Percentiles rank a stretch among this genome's conserved stretches.
Conservation (phyloP, 1,140 invertebrate species). For the Lutraria rhynchaena region DNA sequence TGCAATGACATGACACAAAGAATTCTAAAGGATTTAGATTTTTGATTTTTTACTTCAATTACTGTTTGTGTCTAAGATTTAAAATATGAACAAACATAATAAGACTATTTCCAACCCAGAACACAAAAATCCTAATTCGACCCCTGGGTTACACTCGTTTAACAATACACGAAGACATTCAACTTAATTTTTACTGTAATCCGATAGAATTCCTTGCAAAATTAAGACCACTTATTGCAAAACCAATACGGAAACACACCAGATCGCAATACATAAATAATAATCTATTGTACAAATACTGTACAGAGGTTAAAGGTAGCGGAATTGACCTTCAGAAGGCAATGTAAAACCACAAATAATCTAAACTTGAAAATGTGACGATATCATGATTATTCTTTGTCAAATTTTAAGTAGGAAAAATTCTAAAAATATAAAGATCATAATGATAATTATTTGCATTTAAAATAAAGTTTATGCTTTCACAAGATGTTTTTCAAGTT, state of each 20-base stretch:
- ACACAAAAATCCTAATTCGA: background rate
- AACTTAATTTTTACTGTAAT: constrained; percentile 38
- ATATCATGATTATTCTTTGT: no score
- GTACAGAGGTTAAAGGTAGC: constrained; percentile 28
- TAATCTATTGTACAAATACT: constrained; percentile 21
- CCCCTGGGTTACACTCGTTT: background rate
- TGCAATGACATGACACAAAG: constrained; percentile 9
- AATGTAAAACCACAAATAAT: background rate
- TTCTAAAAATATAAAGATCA: no score
- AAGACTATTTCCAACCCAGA: constrained; percentile 12
- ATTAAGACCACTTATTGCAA: constrained; percentile 34
- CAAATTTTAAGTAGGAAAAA: no score
- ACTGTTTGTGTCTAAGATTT: constrained; percentile 13
- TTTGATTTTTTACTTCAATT: constrained; percentile 40
- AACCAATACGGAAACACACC: background rate
- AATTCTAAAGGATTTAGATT: constrained; percentile 26
- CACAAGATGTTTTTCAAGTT: no score
- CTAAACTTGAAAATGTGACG: background rate
- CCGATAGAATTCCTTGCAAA: constrained; percentile 39
- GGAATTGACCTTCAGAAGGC: constrained; percentile 13
- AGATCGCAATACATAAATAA: constrained; percentile 9
- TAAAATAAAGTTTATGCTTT: no score
- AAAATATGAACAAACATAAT: constrained; percentile 46
- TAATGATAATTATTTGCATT: no score
- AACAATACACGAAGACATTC: constrained; percentile 23